A percentile compares a stretch with the other conserved stretches of the same genome.
Evolutionary conservation across 2,113 vertebrate genomes (phyloP).

Genomic region (Nibea albiflora): DNA sequence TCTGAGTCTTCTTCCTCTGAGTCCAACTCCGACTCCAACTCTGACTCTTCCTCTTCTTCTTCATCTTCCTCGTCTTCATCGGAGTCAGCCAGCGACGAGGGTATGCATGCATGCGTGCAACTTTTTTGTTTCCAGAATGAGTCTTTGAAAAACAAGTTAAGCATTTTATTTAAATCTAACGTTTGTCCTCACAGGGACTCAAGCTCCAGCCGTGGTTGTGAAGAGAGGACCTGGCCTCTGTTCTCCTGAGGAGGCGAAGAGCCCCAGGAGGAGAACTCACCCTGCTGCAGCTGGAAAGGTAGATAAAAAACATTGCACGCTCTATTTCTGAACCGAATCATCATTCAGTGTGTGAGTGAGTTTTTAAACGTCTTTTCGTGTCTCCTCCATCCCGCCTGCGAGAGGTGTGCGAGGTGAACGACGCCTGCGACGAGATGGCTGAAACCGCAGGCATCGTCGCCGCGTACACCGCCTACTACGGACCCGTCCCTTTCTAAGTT

Average conservation of each 20-base stretch:
- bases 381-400: slow-evolving; percentile 74
- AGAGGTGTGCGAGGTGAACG: slow-evolving; percentile 88
- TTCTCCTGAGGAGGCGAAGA: slow-evolving; percentile 80
- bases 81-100: slow-evolving; percentile 78
- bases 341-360: background rate
- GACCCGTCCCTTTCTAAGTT: slow-evolving; percentile 83
- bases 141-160: too few relatives aligned
- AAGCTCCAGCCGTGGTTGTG: slow-evolving; percentile 66
- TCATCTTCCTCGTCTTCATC: slow-evolving; percentile 78
- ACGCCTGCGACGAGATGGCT: slow-evolving; percentile 87
- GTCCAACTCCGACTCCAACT: slow-evolving; percentile 7
- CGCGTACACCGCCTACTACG: slow-evolving; percentile 87
- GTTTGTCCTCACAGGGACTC: slow-evolving; percentile 39
- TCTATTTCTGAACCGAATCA: background rate
- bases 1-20: slow-evolving; percentile 29
- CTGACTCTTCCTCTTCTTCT: slow-evolving; percentile 69
- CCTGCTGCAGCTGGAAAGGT: slow-evolving; percentile 82
- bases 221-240: slow-evolving; percentile 81
- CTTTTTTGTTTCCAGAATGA: slow-evolving; percentile 9
- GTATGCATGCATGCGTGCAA: slow-evolving; percentile 52
- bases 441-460: slow-evolving; percentile 83
- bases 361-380: background rate
- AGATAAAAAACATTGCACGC: background rate
- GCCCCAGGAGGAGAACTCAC: slow-evolving; percentile 61
- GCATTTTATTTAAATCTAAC: background rate